Base-by-base conservation (phyloP, 2,113 vertebrate genomes). In the Caranx melampygus region DNA sequence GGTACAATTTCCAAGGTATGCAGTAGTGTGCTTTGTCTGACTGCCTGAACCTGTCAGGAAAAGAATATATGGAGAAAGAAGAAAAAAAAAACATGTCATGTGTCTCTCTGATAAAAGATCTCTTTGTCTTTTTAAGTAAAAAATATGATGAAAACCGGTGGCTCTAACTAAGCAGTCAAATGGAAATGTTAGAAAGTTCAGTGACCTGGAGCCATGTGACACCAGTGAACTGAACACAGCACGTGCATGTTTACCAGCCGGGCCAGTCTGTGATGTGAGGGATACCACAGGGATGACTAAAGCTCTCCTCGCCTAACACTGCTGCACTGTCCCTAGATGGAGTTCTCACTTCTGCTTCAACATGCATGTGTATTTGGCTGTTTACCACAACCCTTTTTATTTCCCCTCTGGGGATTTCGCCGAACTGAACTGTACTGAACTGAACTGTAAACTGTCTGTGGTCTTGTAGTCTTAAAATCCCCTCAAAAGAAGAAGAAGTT, bases 211-310 rank as follows among this genome's bases (percentile, higher is more conserved):
- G 20, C 2, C 59, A 72, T 20, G 51, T 69, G 67, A 40, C 51
- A 31, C 26, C 6, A 26, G 10, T 55, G 5, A 54, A 49, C 47
- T 54, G 66, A 33, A 55, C 49, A 20, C 66, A 37, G 44, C 66
- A 69, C 51, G 35, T 69, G 51, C n/a, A 0, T 70, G 65, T 68
- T 54, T 37, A 70, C 52, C 34, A 9, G 51, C 12, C 6, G 10
- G 51, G 5, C 37, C 52, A 26, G 5, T 66, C 0, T 63, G 59
- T 37, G 6, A 61, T 21, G 52, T 31, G 40, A 47, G 11, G 37
- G 67, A 72, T n/a, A 15, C 59, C 18, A 59, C 75, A 55, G 75
- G n/a, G 37, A 18, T 66, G 62, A 66, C 52, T 20, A 8, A 34
- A 47, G 42, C 12, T 45, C 12, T 45, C 37, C 66, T 42, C 33